A percentile compares a stretch with the other conserved stretches of the same genome.
Evolutionary conservation across 2,113 vertebrate genomes (phyloP).

Genomic region (Psephotus haematonotus): DNA sequence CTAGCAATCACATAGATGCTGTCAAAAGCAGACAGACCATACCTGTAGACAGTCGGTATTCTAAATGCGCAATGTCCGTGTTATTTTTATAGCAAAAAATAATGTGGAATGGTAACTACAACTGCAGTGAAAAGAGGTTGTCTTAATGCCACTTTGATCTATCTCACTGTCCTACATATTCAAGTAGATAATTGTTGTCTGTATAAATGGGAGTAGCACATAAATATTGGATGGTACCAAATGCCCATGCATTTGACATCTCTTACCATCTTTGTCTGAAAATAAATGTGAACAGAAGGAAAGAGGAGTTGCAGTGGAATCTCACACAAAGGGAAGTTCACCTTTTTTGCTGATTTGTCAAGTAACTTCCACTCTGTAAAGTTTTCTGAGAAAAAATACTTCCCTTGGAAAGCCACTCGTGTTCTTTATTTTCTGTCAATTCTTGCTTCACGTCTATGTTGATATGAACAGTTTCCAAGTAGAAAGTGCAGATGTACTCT

Average conservation of each 20-base stretch:
- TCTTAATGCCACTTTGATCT: neutral
- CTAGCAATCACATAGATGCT: neutral
- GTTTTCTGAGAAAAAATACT: neutral
- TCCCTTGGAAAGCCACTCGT: neutral
- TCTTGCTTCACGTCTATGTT: neutral
- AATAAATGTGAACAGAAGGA: neutral
- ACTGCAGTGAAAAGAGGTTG: neutral
- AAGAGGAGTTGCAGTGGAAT: neutral
- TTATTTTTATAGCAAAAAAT: neutral
- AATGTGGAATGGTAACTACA: neutral
- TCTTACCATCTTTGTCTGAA: neutral
- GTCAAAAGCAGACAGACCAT: neutral
- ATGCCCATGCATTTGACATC: neutral
- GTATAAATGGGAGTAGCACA: neutral
- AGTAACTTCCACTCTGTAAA: neutral
- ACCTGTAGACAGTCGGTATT: neutral
- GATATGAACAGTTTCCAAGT: neutral
- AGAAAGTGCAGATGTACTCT: neutral
- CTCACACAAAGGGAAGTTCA: neutral
- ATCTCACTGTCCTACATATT: neutral
- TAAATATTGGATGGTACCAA: neutral
- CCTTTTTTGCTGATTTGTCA: neutral
- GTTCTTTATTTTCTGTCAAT: neutral
- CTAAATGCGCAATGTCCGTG: neutral
- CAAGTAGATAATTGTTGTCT: neutral